phyloP scores from a whole-genome alignment of 2,113 vertebrate species.

The Myotis brandtii region DNA sequence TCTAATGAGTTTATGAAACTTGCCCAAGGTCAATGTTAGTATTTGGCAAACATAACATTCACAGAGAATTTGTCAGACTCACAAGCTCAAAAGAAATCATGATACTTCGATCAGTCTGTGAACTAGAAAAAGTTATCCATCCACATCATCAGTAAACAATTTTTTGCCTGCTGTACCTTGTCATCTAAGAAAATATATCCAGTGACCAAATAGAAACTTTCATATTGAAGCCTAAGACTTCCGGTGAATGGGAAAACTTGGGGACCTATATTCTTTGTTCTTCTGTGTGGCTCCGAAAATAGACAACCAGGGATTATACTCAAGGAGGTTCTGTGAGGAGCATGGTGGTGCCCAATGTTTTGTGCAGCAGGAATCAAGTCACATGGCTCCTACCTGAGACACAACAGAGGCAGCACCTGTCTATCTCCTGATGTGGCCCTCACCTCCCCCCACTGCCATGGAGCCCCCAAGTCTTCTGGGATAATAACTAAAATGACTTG shows the following conservation, averaged over 20 bases:
- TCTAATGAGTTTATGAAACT: conserved; percentile 30
- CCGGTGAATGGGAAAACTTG: not conserved
- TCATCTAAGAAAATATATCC: not conserved
- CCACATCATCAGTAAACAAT: not conserved
- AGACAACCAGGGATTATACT: not conserved
- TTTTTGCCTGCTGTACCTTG: not conserved
- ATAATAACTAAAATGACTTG: not conserved
- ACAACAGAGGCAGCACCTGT: not conserved
- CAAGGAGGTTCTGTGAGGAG: not conserved
- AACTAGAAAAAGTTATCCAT: not conserved
- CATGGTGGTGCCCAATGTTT: not conserved
- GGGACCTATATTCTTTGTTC: not conserved
- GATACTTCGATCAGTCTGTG: not conserved
- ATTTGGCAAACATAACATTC: not conserved
- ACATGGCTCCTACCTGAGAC: not conserved
- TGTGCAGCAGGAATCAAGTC: not conserved
- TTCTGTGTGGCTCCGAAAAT: not conserved
- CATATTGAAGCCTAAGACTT: not conserved
- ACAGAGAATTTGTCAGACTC: not conserved
- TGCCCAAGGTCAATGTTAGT: not conserved
- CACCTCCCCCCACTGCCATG: not conserved
- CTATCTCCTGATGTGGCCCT: not conserved
- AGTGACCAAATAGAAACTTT: not conserved
- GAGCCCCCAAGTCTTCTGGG: not conserved
- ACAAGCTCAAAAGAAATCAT: conserved; percentile 20